Evolutionary conservation across 2,113 vertebrate species (phyloP), one percentile per base, ranked within the genome.

Genomic region (Puma concolor): DNA sequence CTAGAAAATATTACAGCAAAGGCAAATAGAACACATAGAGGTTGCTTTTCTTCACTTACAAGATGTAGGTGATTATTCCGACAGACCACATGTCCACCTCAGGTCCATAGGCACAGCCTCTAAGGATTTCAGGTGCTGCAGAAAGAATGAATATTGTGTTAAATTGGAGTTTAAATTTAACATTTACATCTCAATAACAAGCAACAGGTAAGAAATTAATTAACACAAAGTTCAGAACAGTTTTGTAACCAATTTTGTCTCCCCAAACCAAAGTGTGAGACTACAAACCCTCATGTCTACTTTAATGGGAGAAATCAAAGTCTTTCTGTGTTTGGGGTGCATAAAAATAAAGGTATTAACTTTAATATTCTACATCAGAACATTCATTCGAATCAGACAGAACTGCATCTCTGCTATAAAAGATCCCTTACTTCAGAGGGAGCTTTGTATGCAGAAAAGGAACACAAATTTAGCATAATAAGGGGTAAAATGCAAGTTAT

Each of bases 41-140:
- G 60, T 67, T 67, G 82, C 72, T 88, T 23, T 91, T 69, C 63
- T 91, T 88, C 95, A 99, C 99, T 99, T 99, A 99, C 99, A 99
- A 97, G 97, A 99, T 99, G 88, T 99, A 99, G 96, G 99, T 99
- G 97, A 99, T 99, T 95, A 99, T 99, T 85, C 99, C 99, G 95
- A 99, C 98, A 81, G 99, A 99, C 99, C 99, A 99, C 99, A 99
- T 99, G 97, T 99, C 99, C 97, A 99, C 99, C 88, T 99, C 99
- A n/a, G 99, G 99, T 74, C 99, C 99, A 0, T 99, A 99, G 83
- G 99, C 99, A 97, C 99, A 99, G 81, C 99, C 99, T 36, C 99
- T 98, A 69, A 99, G 98, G 97, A 99, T 99, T 98, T 99, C 99
- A 74, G 99, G 99, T 96, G 99, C 99, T 99, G 98, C 63, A 98